Conservation (phyloP, 2,113 vertebrate genomes). For the Potamarius usumacintae region DNA sequence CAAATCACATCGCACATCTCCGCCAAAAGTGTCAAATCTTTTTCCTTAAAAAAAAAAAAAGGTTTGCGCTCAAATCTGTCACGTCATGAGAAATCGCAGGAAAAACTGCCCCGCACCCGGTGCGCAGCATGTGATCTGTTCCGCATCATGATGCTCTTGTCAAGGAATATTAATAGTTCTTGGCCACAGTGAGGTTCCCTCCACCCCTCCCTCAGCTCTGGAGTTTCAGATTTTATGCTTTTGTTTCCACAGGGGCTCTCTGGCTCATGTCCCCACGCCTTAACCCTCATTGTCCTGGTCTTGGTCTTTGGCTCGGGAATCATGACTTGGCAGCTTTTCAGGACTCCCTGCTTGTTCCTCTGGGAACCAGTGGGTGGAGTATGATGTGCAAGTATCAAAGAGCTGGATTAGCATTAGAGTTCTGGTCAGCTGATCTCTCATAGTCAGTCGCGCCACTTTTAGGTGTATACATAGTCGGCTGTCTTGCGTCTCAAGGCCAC, state of each 20-base stretch:
- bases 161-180: conserved; percentile 45
- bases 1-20: neutral
- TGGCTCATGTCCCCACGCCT: conserved; percentile 57
- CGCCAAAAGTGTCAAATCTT: neutral
- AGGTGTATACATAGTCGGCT: neutral
- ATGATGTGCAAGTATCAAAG: neutral
- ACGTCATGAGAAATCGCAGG: conserved; percentile 15
- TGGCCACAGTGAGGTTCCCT: conserved; percentile 21
- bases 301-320: conserved; percentile 60
- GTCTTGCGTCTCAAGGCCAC: neutral
- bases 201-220: conserved; percentile 12
- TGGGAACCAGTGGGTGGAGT: conserved; percentile 16
- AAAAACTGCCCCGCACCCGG: conserved; percentile 20
- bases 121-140: conserved; percentile 5
- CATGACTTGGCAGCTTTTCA: conserved; percentile 67
- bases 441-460: neutral
- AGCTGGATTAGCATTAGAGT: conserved; percentile 4
- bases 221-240: conserved; percentile 56
- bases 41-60: neutral
- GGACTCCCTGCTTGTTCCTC: conserved; percentile 14
- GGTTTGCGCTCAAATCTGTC: neutral
- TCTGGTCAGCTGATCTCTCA: neutral
- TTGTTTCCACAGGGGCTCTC: conserved; percentile 62
- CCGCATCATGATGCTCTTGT: conserved; percentile 30
- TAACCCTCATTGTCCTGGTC: conserved; percentile 54